Conservation (phyloP, 2,113 vertebrate species). For the Sinocyclocheilus maitianheensis region DNA sequence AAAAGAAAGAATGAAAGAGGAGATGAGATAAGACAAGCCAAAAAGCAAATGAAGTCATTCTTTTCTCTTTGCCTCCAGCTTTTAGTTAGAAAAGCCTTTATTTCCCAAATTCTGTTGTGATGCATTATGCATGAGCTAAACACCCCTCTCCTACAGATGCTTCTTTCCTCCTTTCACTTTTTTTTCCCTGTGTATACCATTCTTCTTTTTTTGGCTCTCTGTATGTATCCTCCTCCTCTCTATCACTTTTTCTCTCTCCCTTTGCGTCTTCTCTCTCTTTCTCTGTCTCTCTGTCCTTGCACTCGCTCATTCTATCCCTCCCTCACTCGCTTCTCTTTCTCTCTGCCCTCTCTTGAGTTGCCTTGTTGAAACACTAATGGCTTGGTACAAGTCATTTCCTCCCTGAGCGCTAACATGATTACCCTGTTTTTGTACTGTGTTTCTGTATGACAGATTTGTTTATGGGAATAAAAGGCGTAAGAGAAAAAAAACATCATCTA, state of each 20-base stretch:
- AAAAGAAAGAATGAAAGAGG: constrained; percentile 63
- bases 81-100: constrained; percentile 61
- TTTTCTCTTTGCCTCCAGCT: constrained; percentile 63
- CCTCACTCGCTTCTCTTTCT: constrained; percentile 32
- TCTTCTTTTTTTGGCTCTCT: constrained; percentile 38
- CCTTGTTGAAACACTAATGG: constrained; percentile 74
- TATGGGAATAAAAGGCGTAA: neutral
- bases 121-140: constrained; percentile 77
- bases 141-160: constrained; percentile 49
- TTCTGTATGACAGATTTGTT: constrained; percentile 41
- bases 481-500: constrained; percentile 57
- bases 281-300: constrained; percentile 26
- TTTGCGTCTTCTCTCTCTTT: neutral
- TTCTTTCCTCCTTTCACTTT: constrained; percentile 42
- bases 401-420: constrained; percentile 81
- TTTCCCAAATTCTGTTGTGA: constrained; percentile 72
- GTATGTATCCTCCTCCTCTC: constrained; percentile 31
- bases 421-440: constrained; percentile 69
- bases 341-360: constrained; percentile 48
- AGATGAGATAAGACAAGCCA: constrained; percentile 63
- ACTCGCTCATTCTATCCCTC: constrained; percentile 34
- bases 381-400: constrained; percentile 76
- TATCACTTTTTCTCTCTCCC: neutral
- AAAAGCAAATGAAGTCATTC: constrained; percentile 67
- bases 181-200: neutral